phyloP scores from a whole-genome alignment of 2,797 vertebrate genomes.

The Spizella passerina region DNA sequence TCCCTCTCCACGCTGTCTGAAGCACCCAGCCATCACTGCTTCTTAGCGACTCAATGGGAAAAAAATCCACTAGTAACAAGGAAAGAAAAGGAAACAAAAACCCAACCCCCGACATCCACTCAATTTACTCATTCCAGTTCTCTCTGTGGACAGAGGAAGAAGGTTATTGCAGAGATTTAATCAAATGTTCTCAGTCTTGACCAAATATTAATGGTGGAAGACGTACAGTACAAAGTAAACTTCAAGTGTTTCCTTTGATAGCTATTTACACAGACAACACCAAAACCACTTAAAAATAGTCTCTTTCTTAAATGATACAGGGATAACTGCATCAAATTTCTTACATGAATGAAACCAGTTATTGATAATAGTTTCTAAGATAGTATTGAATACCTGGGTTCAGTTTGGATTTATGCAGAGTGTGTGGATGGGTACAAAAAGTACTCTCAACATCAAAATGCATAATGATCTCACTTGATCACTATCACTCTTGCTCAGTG shows the following conservation, averaged over 20 bases:
- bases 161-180: neutral
- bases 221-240: neutral
- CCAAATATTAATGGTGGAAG: neutral
- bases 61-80: neutral
- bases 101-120: neutral
- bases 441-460: neutral
- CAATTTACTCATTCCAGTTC: neutral
- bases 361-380: neutral
- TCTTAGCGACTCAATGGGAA: neutral
- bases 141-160: neutral
- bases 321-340: neutral
- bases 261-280: neutral
- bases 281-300: neutral
- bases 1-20: neutral
- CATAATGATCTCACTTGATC: neutral
- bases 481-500: neutral
- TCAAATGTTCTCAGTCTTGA: neutral
- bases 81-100: neutral
- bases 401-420: neutral
- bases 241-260: neutral
- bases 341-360: neutral
- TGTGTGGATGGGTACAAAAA: neutral
- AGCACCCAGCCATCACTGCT: neutral
- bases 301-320: neutral
- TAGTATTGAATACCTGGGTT: neutral